These are phyloP conservation scores for Geophilus truncorum DNA, from an alignment of 2,888 invertebrate genomes.

Conservation along the genomic window DNA sequence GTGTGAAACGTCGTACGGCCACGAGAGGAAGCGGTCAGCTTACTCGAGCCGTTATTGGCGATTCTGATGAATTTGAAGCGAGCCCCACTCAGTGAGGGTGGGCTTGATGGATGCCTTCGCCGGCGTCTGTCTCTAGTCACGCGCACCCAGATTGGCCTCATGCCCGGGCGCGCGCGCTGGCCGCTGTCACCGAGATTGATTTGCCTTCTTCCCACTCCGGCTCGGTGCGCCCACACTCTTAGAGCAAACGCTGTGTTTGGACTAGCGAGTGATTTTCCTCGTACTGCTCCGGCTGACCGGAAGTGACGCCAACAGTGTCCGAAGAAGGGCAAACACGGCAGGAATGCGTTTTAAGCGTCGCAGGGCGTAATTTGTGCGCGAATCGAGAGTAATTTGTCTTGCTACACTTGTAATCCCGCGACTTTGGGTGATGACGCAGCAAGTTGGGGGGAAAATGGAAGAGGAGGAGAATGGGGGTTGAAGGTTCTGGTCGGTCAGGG, in stretches of 20 bases:
- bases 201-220: slow-evolving; percentile 1
- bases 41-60: slow-evolving; percentile 6
- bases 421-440: slow-evolving; percentile 24
- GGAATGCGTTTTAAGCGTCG: not conserved
- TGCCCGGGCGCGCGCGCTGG: slow-evolving; percentile 25
- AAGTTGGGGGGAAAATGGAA: slow-evolving; percentile 25
- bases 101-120: not conserved
- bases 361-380: slow-evolving; percentile 1
- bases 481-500: slow-evolving; percentile 27
- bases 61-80: slow-evolving; percentile 27
- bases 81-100: not conserved
- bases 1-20: not conserved
- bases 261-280: slow-evolving; percentile 21
- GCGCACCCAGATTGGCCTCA: slow-evolving; percentile 27
- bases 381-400: slow-evolving; percentile 27
- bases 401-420: slow-evolving; percentile 19
- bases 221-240: not conserved
- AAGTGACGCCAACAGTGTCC: slow-evolving; percentile 8
- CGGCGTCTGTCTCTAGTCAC: slow-evolving; percentile 27
- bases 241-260: not conserved
- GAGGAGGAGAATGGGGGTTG: slow-evolving; percentile 23
- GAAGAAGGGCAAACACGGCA: not conserved
- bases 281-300: not conserved
- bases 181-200: slow-evolving; percentile 23
- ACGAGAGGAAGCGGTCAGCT: not conserved